Conservation (phyloP, 2,888 invertebrate genomes). For the Cancer borealis region DNA sequence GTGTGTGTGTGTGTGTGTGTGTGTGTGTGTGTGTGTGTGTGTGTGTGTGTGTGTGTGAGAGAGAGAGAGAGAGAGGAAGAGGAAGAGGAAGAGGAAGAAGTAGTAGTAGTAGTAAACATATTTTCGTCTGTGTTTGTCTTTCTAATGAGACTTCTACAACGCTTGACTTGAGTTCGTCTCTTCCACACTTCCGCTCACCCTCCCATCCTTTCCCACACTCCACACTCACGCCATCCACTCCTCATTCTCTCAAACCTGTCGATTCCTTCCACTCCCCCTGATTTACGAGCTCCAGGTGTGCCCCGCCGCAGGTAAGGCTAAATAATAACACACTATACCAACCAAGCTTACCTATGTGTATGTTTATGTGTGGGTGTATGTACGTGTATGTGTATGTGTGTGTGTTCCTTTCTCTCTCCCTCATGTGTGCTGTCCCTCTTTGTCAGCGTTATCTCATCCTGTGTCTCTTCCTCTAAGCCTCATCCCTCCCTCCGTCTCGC, state of each 20-base stretch:
- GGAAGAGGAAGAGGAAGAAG: not conserved
- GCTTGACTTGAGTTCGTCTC: not conserved
- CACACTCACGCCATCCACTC: not conserved
- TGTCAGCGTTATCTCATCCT: conserved; percentile 9
- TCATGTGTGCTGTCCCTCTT: not conserved
- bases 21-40: conserved; percentile 20
- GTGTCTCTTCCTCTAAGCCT: conserved; percentile 13
- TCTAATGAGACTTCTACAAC: not conserved
- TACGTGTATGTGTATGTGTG: conserved; percentile 43
- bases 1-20: not conserved
- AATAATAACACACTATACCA: not conserved
- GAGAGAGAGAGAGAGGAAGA: not conserved
- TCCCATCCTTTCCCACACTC: not conserved
- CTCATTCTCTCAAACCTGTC: not conserved
- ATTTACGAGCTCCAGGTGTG: not conserved
- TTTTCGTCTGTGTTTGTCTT: conserved; percentile 8
- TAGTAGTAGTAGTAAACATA: not conserved
- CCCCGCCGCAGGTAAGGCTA: conserved; percentile 6
- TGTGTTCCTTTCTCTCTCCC: not conserved
- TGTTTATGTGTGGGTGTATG: conserved; percentile 35
- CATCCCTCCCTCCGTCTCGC: not conserved
- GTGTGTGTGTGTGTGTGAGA: not conserved
- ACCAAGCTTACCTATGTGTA: not conserved
- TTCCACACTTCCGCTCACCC: conserved; percentile 1
- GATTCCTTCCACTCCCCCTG: not conserved